phyloP scores from a whole-genome alignment of 2,113 vertebrate species.

The Mastomys natalensis region DNA sequence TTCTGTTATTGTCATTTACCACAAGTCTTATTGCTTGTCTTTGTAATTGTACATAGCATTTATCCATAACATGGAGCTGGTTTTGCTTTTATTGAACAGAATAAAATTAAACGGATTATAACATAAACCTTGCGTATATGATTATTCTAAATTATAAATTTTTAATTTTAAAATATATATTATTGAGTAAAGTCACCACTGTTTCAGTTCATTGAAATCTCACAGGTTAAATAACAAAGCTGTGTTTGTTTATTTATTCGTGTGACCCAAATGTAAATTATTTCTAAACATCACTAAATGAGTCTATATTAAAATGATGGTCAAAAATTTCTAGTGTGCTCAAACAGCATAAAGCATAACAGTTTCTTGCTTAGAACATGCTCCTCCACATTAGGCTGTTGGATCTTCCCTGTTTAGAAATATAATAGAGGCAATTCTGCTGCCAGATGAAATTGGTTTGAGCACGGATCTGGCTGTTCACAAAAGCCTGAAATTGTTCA shows the following conservation, averaged over 20 bases:
- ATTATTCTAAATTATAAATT: constrained; percentile 62
- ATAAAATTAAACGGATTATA: background rate
- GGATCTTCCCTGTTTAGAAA: constrained; percentile 66
- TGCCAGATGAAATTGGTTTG: constrained; percentile 73
- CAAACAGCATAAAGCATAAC: constrained; percentile 73
- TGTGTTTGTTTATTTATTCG: background rate
- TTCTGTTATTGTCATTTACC: background rate
- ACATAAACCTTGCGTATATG: constrained; percentile 30
- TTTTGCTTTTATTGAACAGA: background rate
- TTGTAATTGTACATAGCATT: background rate
- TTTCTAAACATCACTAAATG: constrained; percentile 74
- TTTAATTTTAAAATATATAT: constrained; percentile 33
- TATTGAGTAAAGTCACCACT: background rate
- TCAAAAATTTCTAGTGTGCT: constrained; percentile 73
- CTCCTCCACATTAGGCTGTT: constrained; percentile 75
- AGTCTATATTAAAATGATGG: constrained; percentile 74
- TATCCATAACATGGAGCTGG: background rate
- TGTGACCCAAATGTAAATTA: constrained; percentile 74
- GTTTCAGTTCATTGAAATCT: background rate
- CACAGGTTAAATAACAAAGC: constrained; percentile 39
- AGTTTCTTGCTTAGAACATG: constrained; percentile 75
- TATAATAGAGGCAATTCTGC: constrained; percentile 56
- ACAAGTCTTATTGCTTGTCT: background rate
- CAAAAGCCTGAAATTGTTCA: constrained; percentile 78
- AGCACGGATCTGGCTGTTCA: constrained; percentile 69